Base-by-base conservation (phyloP, 2,888 invertebrate genomes). In the Lepidocyrtoides sp. region DNA sequence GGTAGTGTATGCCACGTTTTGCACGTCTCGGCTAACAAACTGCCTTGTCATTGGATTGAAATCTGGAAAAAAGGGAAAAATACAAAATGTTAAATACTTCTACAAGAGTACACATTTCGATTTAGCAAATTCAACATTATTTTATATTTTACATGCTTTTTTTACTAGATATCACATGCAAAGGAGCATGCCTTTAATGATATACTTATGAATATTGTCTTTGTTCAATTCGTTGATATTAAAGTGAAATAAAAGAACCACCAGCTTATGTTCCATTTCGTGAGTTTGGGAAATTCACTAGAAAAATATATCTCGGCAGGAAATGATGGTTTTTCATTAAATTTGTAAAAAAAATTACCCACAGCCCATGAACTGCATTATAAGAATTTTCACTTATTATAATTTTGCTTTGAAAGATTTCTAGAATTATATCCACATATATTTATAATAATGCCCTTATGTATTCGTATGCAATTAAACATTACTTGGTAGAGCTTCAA, bases 31-130 rank as follows among this genome's bases (percentile, higher is more conserved):
- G 86, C 86, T 60, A 77, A 29, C 48, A 86, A 77, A 86, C 26
- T 77, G 86, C 77, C 77, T 86, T 86, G 86, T 86, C 86, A 86
- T 77, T 86, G 86, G 63, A 63, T 69, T 77, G 75, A 77, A 60
- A 77, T 86, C 86, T 86, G 86, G 77, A 86, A 86, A 44, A 17
- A 60, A 85, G 23, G 60, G 48, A 77, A 77, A 85, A 75, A 85
- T 63, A 36, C 60, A 60, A 0, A 41, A 17, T 60, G 20, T 7
- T 10, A 23, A 14, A 41, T 20, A 82, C 17, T 23, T n/a, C n/a
- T n/a, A n/a, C n/a, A n/a, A n/a, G n/a, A n/a, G n/a, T n/a, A n/a
- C n/a, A n/a, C n/a, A n/a, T n/a, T n/a, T n/a, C n/a, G n/a, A n/a
- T n/a, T n/a, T n/a, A n/a, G n/a, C n/a, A n/a, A n/a, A n/a, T n/a